Conservation (phyloP, 2,797 vertebrate species). For the Thunnus albacares region DNA sequence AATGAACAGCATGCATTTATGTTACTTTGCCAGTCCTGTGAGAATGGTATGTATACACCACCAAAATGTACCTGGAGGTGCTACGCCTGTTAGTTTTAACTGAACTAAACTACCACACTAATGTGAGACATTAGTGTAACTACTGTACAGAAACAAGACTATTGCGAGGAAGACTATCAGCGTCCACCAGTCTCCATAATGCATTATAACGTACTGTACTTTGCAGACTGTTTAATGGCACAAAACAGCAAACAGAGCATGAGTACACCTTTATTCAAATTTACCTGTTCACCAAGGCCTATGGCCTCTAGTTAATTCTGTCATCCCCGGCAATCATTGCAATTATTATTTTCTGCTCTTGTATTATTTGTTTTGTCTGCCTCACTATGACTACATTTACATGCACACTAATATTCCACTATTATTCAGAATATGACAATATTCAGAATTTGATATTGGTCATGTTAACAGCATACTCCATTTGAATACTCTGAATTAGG, state of each 20-base stretch:
- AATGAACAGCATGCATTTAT: neutral
- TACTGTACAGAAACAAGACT: constrained; percentile 32
- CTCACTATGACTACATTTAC: too few relatives aligned
- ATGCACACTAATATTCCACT: too few relatives aligned
- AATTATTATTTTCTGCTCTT: too few relatives aligned
- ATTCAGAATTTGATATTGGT: too few relatives aligned
- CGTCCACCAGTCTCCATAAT: neutral
- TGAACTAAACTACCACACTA: constrained; percentile 17
- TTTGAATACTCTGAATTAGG: too few relatives aligned
- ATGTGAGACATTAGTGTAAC: constrained; percentile 39
- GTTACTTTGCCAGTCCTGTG: neutral
- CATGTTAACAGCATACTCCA: too few relatives aligned
- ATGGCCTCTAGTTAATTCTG: too few relatives aligned
- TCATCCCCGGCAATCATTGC: too few relatives aligned
- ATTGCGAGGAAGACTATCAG: constrained; percentile 9
- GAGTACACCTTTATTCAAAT: neutral
- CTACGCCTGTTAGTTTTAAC: constrained; percentile 2
- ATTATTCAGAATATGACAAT: too few relatives aligned
- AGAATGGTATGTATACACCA: neutral
- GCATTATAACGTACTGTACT: constrained; percentile 7
- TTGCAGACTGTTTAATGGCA: constrained; percentile 26
- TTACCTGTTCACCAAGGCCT: too few relatives aligned
- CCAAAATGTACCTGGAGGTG: constrained; percentile 13
- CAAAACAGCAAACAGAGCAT: constrained; percentile 24
- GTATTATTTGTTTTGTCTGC: too few relatives aligned